A percentile compares a stretch with the other conserved stretches of the same genome.
phyloP scores from a whole-genome alignment of 2,113 vertebrate genomes.

The Acrocephalus kingi region DNA sequence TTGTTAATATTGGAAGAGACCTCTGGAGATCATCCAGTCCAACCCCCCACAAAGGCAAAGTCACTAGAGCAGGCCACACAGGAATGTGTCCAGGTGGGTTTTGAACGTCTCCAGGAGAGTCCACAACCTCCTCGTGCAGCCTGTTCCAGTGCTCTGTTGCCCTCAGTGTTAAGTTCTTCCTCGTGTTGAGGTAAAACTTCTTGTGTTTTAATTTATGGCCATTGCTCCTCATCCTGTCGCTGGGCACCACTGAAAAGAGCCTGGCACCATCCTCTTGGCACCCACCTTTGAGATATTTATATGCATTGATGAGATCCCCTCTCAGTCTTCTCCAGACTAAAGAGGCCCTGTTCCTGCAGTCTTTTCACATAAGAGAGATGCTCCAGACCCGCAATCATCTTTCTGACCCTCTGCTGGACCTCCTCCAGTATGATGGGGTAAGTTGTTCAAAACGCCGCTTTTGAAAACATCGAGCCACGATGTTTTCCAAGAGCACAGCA shows the following conservation, averaged over 20 bases:
- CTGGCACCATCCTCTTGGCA: not conserved
- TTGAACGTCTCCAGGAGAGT: not conserved
- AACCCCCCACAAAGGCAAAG: not conserved
- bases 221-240: fast-evolving
- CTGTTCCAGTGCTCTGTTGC: not conserved
- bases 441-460: not conserved
- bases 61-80: not conserved
- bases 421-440: fast-evolving
- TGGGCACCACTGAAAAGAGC: not conserved
- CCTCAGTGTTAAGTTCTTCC: not conserved
- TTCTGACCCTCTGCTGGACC: not conserved
- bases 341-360: not conserved
- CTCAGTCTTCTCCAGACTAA: not conserved
- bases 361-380: not conserved
- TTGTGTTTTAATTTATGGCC: not conserved
- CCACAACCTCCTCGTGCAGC: fast-evolving
- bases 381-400: not conserved
- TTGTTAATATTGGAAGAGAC: not conserved
- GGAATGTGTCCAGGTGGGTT: not conserved
- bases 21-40: not conserved
- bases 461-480: not conserved
- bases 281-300: fast-evolving
- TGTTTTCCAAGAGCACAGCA: too few species aligned
- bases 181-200: not conserved
- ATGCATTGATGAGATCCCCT: not conserved